Percentiles rank a stretch among this genome's conserved stretches.
phyloP scores from a whole-genome alignment of 2,888 invertebrate species.

The Amiota mariae region DNA sequence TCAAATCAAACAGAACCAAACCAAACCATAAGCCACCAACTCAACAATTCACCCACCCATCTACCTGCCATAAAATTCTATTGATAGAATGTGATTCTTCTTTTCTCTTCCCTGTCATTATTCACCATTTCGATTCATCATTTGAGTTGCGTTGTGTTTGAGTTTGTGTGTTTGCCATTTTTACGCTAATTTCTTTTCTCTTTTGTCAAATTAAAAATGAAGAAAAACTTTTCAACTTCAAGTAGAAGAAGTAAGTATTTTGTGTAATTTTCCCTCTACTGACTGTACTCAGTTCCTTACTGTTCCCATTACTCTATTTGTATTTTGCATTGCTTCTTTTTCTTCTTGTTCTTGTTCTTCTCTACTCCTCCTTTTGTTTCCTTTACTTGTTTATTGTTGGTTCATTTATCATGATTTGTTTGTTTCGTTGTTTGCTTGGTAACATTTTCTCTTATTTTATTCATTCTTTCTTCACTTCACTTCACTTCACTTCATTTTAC shows the following conservation, averaged over 20 bases:
- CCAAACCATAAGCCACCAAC: not conserved
- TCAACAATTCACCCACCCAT: not conserved
- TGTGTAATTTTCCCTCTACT: too few species aligned
- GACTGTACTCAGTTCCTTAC: not conserved
- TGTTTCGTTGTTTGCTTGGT: conserved; percentile 42
- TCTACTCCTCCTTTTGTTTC: conserved; percentile 28
- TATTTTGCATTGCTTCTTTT: conserved; percentile 23
- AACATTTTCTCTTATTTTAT: conserved; percentile 50
- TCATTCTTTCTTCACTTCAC: too few species aligned
- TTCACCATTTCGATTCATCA: conserved; percentile 4
- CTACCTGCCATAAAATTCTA: not conserved
- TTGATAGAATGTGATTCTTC: not conserved
- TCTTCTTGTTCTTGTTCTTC: conserved; percentile 8
- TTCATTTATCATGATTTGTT: conserved; percentile 69
- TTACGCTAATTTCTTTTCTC: conserved; percentile 58
- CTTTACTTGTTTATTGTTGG: conserved; percentile 56
- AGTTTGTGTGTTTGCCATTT: conserved; percentile 7
- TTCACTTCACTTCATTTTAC: too few species aligned
- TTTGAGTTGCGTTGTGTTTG: too few species aligned
- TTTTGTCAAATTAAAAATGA: conserved; percentile 64
- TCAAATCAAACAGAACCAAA: conserved; percentile 23
- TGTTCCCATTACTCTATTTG: not conserved
- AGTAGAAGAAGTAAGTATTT: not conserved
- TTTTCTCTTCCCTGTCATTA: not conserved
- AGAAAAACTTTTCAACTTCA: conserved; percentile 27